Percentiles rank a stretch among this genome's conserved stretches.
These are phyloP conservation scores for Malaclemys terrapin DNA, from an alignment of 2,113 vertebrate genomes.

Conservation along the genomic window DNA sequence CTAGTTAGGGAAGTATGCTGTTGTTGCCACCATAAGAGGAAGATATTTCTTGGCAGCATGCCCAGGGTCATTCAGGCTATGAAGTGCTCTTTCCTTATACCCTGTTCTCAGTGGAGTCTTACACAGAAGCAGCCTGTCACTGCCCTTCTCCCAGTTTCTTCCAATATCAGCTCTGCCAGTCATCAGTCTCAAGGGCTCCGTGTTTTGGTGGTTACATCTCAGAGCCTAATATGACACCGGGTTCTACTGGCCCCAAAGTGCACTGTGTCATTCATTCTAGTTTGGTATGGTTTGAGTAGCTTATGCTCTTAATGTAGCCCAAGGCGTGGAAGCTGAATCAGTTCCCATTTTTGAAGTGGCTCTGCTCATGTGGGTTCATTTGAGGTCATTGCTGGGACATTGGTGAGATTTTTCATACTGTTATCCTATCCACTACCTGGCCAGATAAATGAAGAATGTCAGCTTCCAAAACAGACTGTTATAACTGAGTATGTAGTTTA, in stretches of 20 bases:
- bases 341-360: background rate
- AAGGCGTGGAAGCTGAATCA: background rate
- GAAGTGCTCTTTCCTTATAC: background rate
- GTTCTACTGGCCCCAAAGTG: background rate
- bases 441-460: background rate
- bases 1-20: background rate
- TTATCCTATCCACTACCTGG: conserved; percentile 26
- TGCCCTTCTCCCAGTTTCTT: conserved; percentile 44
- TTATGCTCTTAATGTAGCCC: background rate
- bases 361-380: conserved; percentile 26
- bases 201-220: background rate
- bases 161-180: conserved; percentile 16
- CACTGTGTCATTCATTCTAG: background rate
- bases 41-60: conserved; percentile 51
- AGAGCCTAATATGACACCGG: conserved; percentile 48
- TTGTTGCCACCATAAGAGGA: conserved; percentile 49
- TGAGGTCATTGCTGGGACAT: conserved; percentile 48
- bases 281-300: background rate
- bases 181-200: conserved; percentile 17
- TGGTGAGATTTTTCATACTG: conserved; percentile 21
- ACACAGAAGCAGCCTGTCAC: conserved; percentile 31
- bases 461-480: conserved; percentile 45
- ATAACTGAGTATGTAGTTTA: background rate
- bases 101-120: background rate
- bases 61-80: conserved; percentile 38